A percentile compares a stretch with the other conserved stretches of the same genome.
phyloP scores from a whole-genome alignment of 2,113 vertebrate species.

The Paracanthobrama guichenoti region DNA sequence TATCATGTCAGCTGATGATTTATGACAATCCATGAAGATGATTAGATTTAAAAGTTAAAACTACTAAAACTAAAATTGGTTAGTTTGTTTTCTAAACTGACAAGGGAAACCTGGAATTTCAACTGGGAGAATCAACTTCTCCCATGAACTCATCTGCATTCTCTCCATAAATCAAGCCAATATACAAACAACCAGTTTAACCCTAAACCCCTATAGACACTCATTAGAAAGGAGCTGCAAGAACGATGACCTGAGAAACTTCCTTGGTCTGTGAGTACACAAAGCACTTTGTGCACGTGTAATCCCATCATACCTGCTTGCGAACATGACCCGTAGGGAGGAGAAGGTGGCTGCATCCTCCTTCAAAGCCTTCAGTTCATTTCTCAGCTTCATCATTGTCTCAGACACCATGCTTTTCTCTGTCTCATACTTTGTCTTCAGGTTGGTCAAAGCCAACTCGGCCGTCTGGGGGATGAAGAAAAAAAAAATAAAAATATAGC shows the following conservation, averaged over 20 bases:
- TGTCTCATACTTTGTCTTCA: constrained; percentile 83
- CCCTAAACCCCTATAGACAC: background rate
- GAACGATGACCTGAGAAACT: background rate
- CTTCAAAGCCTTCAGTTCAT: constrained; percentile 83
- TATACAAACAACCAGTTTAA: background rate
- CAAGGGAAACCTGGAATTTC: background rate
- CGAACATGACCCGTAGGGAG: constrained; percentile 83
- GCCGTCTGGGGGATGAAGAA: constrained; percentile 71
- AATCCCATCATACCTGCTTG: constrained; percentile 74
- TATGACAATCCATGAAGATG: background rate
- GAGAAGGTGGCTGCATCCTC: constrained; percentile 86
- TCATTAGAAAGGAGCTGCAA: background rate
- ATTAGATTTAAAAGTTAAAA: background rate
- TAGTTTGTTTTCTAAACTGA: background rate
- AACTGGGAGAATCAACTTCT: background rate
- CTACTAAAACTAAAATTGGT: background rate
- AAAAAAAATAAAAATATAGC: too few relatives aligned
- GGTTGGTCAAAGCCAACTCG: constrained; percentile 80
- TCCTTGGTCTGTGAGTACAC: background rate
- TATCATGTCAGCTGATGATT: background rate
- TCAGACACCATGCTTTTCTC: constrained; percentile 83
- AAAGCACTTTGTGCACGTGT: background rate
- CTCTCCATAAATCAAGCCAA: constrained; percentile 6
- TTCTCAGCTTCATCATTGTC: constrained; percentile 82
- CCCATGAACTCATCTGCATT: background rate